Base-by-base conservation (phyloP, 1,140 invertebrate genomes). In the Charaxes varanes region DNA sequence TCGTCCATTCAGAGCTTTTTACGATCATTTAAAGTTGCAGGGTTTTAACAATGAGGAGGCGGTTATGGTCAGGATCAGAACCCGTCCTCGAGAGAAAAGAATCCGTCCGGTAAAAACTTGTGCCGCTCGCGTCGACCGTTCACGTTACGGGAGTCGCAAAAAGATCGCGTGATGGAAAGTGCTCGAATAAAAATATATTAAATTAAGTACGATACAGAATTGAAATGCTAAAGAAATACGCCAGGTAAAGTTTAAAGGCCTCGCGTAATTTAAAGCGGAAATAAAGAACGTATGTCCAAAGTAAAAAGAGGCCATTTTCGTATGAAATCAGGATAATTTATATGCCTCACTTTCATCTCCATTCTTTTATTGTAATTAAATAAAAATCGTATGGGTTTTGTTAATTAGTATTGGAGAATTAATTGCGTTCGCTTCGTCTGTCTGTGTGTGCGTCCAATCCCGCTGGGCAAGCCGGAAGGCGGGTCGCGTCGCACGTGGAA, bases 181-280 rank as follows among this genome's bases (percentile, higher is more conserved):
- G 42, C 34, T 37, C 47, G 46, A 42, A 45, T 67, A 58, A 62
- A 66, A 65, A 67, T 71, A 66, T 76, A 71, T 71, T 71, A 69
- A 67, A 79, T 76, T 71, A 72, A 74, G 72, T 63, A 74, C 53
- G 53, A 60, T 35, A 23, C 31, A 35, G 17, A 21, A 24, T 31
- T 38, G 31, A 32, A 34, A 21, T 15, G 33, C 22, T 27, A 22
- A 37, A 40, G 31, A 36, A 48, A 48, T 28, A 12, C 30, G 11
- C 19, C n/a, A 8, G 7, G 1, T 15, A 15, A 12, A 11, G 28
- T 1, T 33, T 32, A 19, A 45, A 45, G 34, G 34, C n/a, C n/a
- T n/a, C n/a, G 16, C 16, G 18, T 26, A 24, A 28, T 31, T n/a
- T n/a, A n/a, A 44, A 30, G 41, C 37, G 26, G 10, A 30, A 10